Evolutionary conservation across 2,888 invertebrate genomes (phyloP).

Genomic region (Phytoseiulus persimilis): DNA sequence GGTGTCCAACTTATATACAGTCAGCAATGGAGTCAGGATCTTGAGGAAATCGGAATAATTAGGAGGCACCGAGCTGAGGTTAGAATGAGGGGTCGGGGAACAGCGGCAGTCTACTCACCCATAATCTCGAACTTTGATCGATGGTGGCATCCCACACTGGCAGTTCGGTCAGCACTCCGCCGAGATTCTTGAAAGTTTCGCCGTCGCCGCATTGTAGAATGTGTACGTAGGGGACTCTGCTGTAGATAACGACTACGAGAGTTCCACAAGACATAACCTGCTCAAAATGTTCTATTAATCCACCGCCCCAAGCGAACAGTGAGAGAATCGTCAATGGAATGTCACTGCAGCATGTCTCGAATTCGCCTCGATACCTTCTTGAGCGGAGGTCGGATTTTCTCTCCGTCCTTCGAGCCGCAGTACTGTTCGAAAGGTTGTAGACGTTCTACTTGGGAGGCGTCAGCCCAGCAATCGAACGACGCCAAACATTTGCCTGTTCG

Average conservation of each 20-base stretch:
- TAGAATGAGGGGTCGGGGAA: no score
- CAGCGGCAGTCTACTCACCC: neutral
- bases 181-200: neutral
- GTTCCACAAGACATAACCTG: no score
- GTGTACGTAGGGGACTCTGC: neutral
- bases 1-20: neutral
- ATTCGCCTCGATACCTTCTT: neutral
- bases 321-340: no score
- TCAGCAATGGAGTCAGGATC: neutral
- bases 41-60: neutral
- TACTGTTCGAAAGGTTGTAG: slow-evolving; percentile 10
- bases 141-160: slow-evolving; percentile 16
- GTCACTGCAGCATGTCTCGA: no score
- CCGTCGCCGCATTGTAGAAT: neutral
- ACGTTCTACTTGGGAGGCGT: neutral
- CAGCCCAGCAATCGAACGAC: slow-evolving; percentile 18
- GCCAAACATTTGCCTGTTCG: neutral
- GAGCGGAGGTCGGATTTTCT: slow-evolving; percentile 22
- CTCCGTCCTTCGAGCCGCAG: neutral
- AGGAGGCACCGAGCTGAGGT: no score
- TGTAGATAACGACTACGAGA: neutral
- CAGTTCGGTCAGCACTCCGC: neutral
- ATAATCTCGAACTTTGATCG: slow-evolving; percentile 20
- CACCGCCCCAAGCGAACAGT: no score
- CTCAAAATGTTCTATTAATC: no score